A percentile compares a stretch with the other conserved stretches of the same genome.
These are phyloP conservation scores for Labeo catla DNA, from an alignment of 2,113 vertebrate genomes.

Conservation along the genomic window DNA sequence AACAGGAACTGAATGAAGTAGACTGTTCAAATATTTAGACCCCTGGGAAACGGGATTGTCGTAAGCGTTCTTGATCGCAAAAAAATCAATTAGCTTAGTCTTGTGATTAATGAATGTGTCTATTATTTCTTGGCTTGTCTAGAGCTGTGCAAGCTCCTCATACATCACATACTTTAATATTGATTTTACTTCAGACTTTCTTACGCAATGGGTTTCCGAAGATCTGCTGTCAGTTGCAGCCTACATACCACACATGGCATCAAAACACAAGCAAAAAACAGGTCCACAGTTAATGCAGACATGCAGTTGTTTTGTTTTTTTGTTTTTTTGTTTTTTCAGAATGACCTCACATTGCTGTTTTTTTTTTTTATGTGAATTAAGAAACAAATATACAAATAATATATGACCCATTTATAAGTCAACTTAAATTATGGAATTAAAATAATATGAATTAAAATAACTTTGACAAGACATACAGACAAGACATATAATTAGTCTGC, in stretches of 20 bases:
- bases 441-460: neutral
- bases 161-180: slow-evolving; percentile 23
- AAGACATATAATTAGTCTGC: too few relatives aligned
- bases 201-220: neutral
- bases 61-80: neutral
- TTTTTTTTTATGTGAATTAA: neutral
- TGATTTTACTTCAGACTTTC: neutral
- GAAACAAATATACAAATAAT: neutral
- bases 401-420: neutral
- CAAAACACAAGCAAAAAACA: neutral
- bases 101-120: slow-evolving; percentile 24
- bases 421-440: neutral
- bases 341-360: neutral
- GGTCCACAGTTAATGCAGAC: neutral
- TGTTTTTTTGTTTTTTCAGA: neutral
- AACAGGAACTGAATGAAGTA: neutral
- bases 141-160: neutral
- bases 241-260: neutral
- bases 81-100: slow-evolving; percentile 25
- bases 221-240: neutral
- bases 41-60: neutral
- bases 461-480: too few relatives aligned
- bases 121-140: slow-evolving; percentile 20
- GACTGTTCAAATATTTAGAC: neutral
- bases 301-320: neutral